Base-by-base conservation (phyloP, 2,113 vertebrate genomes). In the Cricetomys ansorgei region DNA sequence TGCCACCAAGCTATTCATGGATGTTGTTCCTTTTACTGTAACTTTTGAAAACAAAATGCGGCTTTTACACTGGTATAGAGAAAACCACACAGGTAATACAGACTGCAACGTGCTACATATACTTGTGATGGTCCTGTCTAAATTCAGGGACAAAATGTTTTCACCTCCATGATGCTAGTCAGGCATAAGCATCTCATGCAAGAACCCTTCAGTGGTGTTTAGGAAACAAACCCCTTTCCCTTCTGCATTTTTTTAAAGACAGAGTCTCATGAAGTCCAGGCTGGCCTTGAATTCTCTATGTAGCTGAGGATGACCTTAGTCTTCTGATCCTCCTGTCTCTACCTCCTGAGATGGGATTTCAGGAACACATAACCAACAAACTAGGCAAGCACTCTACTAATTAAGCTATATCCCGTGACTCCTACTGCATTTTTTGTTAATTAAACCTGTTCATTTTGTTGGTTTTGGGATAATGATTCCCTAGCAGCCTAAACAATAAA, bases 81-180 rank as follows among this genome's bases (percentile, higher is more conserved):
- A 27, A 96, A 95, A 86, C 72, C 34, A 94, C n/a, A 94, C 50
- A 59, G 45, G 72, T 10, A 57, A 76, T 57, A 23, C 34, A 94
- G 13, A 37, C 4, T 55, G 45, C n/a, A 48, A 34, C 50, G 70
- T 65, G 45, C n/a, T 85, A 70, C 40, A 53, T 25, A 16, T 34
- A 40, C 4, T 45, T 64, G 69, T 81, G 45, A 65, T 45, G 27
- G 73, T 75, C 50, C 76, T 37, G 23, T 48, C 76, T 27, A 59
- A 88, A 21, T 55, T 53, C 50, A 70, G 81, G 43, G 81, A 70
- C 9, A 25, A 67, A 88, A 34, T 37, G 3, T 50, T 84, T 73
- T 73, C 25, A 70, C 59, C 7, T 81, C 31, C 19, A 3, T 64
- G 57, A 84, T 55, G 17, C 29, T 27, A 62, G 21, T 25, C 29